Base-by-base conservation (phyloP, 1,140 invertebrate species). In the Drosophila guanche region DNA sequence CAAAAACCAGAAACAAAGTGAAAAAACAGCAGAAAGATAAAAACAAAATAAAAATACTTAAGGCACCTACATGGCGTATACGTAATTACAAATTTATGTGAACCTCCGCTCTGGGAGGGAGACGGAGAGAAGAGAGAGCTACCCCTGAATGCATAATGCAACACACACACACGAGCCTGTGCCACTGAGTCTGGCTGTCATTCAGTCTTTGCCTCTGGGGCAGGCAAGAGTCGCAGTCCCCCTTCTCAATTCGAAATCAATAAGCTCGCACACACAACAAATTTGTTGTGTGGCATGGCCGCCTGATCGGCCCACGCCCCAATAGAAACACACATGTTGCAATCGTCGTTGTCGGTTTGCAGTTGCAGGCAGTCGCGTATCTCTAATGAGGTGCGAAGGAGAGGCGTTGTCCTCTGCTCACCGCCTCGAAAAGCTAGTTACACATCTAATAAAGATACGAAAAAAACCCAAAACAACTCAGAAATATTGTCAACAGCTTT, bases 31-130 rank as follows among this genome's bases (percentile, higher is more conserved):
- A 33, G 8, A 33, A 33, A 33, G 2, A 8, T 2, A 16, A 16
- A 53, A 27, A 22, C 4, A 25, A 60, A 63, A 69, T 53, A 2
- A 12, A 37, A 12, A 27, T 27, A 27, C 33, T 12, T 37, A 37
- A 66, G 46, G 61, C 79, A 76, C 73, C 78, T 83, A 86, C 83
- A 67, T 76, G 83, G 72, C 83, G 83, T 86, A 86, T 86, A 83
- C 83, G 83, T 88, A 86, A 88, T 86, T 86, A 86, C 66, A 79
- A 83, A 86, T 88, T 88, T 83, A 86, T 86, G 81, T 71, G 81
- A 85, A 86, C 58, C 63, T 37, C 60, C 62, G 61, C 43, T 57
- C 29, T 69, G 69, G 22, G 20, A 8, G 10, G 4, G 20, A 33
- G 10, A n/a, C 5, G 20, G 25, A 29, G 14, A 3, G 33, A 33